phyloP scores from a whole-genome alignment of 2,888 invertebrate species.

The Ophion slaviceki region DNA sequence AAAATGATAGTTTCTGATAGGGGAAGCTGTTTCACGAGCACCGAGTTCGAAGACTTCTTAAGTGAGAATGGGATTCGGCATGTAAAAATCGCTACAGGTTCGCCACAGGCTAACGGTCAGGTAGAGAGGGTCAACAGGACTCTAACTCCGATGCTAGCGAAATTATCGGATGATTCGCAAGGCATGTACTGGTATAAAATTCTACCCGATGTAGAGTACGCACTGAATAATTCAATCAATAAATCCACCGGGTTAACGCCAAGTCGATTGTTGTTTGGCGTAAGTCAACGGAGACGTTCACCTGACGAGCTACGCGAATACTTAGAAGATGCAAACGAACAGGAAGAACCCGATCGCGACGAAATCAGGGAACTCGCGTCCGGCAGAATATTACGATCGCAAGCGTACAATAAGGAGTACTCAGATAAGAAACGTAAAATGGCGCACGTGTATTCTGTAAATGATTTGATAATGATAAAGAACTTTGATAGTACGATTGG shows the following conservation, averaged over 20 bases:
- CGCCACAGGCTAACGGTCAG: constrained; percentile 40
- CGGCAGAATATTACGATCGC: constrained; percentile 4
- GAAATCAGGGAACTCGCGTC: no score
- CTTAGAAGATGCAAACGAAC: neutral
- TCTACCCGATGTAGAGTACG: constrained; percentile 24
- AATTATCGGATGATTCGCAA: constrained; percentile 15
- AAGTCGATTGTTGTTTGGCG: constrained; percentile 32
- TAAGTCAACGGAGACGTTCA: constrained; percentile 19
- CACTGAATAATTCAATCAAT: constrained; percentile 31
- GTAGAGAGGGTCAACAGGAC: constrained; percentile 24
- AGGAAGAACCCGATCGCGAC: no score
- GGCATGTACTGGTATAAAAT: constrained; percentile 31
- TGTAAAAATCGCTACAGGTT: neutral
- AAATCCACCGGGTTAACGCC: constrained; percentile 30
- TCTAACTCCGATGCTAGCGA: constrained; percentile 35
- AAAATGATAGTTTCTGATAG: constrained; percentile 6
- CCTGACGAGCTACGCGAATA: constrained; percentile 28
- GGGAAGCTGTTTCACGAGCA: constrained; percentile 10
- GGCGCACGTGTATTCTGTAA: constrained; percentile 35
- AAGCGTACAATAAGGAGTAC: constrained; percentile 29
- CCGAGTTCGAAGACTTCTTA: neutral
- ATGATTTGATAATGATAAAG: constrained; percentile 33
- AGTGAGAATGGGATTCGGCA: neutral
- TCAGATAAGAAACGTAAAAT: constrained; percentile 45
- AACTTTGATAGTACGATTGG: constrained; percentile 45